These are phyloP conservation scores for Heterotilapia buettikoferi DNA, from an alignment of 2,113 vertebrate genomes.

Conservation along the genomic window DNA sequence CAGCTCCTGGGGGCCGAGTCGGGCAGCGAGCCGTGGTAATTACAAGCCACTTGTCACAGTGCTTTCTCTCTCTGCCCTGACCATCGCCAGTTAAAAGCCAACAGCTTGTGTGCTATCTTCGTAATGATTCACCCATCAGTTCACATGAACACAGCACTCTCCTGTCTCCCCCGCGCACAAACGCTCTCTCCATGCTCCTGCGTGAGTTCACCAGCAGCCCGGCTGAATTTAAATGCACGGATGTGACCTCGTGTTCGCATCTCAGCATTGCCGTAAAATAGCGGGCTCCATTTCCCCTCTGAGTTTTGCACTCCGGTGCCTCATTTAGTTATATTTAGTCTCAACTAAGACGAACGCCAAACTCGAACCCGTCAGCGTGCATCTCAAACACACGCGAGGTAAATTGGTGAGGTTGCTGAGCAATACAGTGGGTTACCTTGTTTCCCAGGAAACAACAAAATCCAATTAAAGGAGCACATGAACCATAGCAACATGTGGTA, in stretches of 20 bases:
- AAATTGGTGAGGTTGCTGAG: conserved; percentile 49
- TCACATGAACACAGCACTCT: conserved; percentile 36
- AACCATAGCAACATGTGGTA: conserved; percentile 66
- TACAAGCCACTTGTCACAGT: conserved; percentile 46
- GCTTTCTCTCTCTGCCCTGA: conserved; percentile 24
- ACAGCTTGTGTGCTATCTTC: conserved; percentile 58
- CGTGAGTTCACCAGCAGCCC: background rate
- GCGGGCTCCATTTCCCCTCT: background rate
- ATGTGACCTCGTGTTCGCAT: background rate
- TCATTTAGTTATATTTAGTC: conserved; percentile 22
- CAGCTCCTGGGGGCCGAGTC: conserved; percentile 19
- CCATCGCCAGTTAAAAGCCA: conserved; percentile 36
- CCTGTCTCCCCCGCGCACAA: conserved; percentile 6
- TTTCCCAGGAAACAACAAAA: conserved; percentile 60
- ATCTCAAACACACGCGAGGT: conserved; percentile 4
- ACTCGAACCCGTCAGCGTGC: conserved; percentile 2
- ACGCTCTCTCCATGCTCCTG: background rate
- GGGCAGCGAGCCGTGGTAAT: conserved; percentile 52
- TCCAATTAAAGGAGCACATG: conserved; percentile 58
- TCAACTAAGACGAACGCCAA: background rate
- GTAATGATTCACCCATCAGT: conserved; percentile 54
- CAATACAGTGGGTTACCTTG: conserved; percentile 54
- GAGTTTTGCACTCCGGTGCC: background rate
- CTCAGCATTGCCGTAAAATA: background rate
- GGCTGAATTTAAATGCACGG: background rate